Evolutionary conservation across 2,113 vertebrate species (phyloP).

Genomic region (Calidris pugnax): DNA sequence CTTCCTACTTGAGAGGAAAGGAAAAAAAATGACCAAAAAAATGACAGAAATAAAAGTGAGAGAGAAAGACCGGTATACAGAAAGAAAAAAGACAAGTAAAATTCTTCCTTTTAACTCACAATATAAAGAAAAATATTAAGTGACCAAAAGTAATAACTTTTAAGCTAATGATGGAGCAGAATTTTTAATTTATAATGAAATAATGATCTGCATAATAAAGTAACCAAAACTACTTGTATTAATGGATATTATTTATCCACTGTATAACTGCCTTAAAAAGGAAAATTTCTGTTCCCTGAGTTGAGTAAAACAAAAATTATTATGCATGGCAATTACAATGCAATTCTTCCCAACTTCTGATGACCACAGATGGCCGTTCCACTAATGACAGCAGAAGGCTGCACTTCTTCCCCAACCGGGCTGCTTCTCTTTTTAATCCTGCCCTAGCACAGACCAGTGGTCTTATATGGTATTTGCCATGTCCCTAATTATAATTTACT

Average conservation of each 20-base stretch:
- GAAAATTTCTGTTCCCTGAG: not conserved
- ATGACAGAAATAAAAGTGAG: not conserved
- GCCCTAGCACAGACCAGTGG: not conserved
- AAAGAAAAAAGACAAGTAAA: not conserved
- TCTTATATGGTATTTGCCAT: not conserved
- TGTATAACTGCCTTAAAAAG: not conserved
- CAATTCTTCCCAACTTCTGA: not conserved
- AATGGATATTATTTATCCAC: not conserved
- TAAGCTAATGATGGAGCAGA: not conserved
- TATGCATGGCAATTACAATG: not conserved
- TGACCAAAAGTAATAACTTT: not conserved
- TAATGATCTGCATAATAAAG: not conserved
- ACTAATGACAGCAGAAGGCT: not conserved
- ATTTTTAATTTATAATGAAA: not conserved
- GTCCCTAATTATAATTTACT: not conserved
- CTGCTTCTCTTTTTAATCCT: not conserved
- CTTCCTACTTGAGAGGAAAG: not conserved
- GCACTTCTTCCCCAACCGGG: not conserved
- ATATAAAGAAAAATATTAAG: not conserved
- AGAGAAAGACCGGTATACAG: not conserved
- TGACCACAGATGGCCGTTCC: not conserved
- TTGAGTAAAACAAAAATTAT: not conserved
- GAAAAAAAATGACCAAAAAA: not conserved
- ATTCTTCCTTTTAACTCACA: not conserved
- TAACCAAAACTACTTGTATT: not conserved